phyloP scores from a whole-genome alignment of 2,888 invertebrate species.

The Melipona bicolor region DNA sequence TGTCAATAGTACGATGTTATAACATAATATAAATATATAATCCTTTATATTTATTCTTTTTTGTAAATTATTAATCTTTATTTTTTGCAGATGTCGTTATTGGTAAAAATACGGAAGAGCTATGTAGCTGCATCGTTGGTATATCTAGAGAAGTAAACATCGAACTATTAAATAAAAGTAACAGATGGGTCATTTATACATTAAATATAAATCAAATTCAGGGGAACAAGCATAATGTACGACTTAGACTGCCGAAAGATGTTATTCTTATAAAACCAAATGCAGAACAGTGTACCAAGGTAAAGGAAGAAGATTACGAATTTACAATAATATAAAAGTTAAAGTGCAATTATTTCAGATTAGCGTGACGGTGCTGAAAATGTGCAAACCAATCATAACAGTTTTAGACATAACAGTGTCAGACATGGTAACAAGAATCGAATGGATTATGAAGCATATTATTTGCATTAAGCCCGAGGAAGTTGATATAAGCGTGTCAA shows the following conservation, averaged over 20 bases:
- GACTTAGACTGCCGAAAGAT: conserved; percentile 73
- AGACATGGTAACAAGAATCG: conserved; percentile 79
- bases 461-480: conserved; percentile 81
- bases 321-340: background rate
- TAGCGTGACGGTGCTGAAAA: conserved; percentile 74
- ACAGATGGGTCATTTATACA: conserved; percentile 78
- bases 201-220: conserved; percentile 75
- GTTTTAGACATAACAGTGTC: conserved; percentile 73
- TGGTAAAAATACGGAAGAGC: conserved; percentile 76
- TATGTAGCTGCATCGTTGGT: conserved; percentile 79
- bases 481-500: conserved; percentile 70
- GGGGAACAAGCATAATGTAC: conserved; percentile 77
- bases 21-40: conserved; percentile 12
- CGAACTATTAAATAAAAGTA: conserved; percentile 78
- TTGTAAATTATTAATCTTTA: background rate
- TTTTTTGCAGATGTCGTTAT: conserved; percentile 71
- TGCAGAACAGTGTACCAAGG: conserved; percentile 74
- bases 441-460: conserved; percentile 76
- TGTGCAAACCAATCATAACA: conserved; percentile 77
- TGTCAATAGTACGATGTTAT: conserved; percentile 45
- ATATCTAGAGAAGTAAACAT: conserved; percentile 76
- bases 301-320: conserved; percentile 43
- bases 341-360: conserved; percentile 71
- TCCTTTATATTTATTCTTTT: background rate
- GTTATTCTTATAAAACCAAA: conserved; percentile 78